Conservation (phyloP, 2,113 vertebrate species). For the Herpetotheres cachinnans region DNA sequence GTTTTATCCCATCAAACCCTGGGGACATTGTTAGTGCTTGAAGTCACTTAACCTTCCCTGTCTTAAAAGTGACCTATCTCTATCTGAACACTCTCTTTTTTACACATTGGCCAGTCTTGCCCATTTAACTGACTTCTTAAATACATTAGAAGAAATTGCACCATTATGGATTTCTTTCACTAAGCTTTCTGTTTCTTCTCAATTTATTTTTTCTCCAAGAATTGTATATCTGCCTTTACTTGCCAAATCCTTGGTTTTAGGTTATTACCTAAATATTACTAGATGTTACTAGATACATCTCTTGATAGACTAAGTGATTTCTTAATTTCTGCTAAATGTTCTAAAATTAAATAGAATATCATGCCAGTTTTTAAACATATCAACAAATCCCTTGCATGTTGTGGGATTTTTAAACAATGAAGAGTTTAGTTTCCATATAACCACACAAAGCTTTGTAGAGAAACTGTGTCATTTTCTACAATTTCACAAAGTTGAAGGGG, state of each 20-base stretch:
- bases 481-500: not conserved
- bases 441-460: not conserved
- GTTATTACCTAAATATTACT: no score
- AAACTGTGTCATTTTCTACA: not conserved
- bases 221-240: not conserved
- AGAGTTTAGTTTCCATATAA: not conserved
- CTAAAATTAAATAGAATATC: not conserved
- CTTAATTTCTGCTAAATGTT: not conserved
- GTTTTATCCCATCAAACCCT: not conserved
- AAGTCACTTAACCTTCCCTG: not conserved
- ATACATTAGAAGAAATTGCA: not conserved
- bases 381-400: not conserved
- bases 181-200: not conserved
- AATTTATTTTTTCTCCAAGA: not conserved
- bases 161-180: not conserved
- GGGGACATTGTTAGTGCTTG: not conserved
- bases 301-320: not conserved
- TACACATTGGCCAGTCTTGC: not conserved
- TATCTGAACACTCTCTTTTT: not conserved
- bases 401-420: not conserved
- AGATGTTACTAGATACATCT: not conserved
- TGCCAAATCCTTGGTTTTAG: not conserved
- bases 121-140: not conserved
- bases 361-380: not conserved
- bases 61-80: not conserved